Evolutionary conservation across 2,888 invertebrate species (phyloP).

Genomic region (Drosophila cyrtoloma): DNA sequence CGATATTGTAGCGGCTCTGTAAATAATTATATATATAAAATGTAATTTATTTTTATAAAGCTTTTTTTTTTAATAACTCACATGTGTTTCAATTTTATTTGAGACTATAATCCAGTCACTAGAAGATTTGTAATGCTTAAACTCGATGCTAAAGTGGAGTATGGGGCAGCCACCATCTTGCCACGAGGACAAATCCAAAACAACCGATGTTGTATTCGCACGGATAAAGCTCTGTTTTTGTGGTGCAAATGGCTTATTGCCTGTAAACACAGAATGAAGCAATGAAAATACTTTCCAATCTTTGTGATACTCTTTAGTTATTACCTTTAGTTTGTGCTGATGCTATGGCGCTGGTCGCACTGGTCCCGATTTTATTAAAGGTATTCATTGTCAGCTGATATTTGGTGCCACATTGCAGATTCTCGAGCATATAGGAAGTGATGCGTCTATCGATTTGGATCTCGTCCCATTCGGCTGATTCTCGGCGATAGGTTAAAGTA

Average conservation of each 20-base stretch:
- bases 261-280: slow-evolving; percentile 43
- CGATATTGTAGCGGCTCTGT: slow-evolving; percentile 85
- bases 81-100: slow-evolving; percentile 86
- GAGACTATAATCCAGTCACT: slow-evolving; percentile 86
- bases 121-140: slow-evolving; percentile 77
- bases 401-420: slow-evolving; percentile 91
- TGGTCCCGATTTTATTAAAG: slow-evolving; percentile 91
- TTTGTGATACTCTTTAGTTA: not conserved
- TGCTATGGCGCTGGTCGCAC: slow-evolving; percentile 89
- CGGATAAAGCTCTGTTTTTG: slow-evolving; percentile 90
- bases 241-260: slow-evolving; percentile 88
- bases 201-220: slow-evolving; percentile 91
- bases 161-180: slow-evolving; percentile 93
- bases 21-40: not conserved
- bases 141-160: slow-evolving; percentile 87
- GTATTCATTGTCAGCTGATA: slow-evolving; percentile 92
- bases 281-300: not conserved
- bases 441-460: slow-evolving; percentile 86
- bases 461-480: slow-evolving; percentile 87
- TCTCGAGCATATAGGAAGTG: slow-evolving; percentile 89
- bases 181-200: slow-evolving; percentile 92
- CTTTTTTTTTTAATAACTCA: slow-evolving; percentile 63
- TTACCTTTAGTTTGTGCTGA: slow-evolving; percentile 91
- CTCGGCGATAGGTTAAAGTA: slow-evolving; percentile 86
- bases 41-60: too few relatives aligned